These are phyloP conservation scores for Hydropsyche tenuis DNA, from an alignment of 1,140 invertebrate species.

Conservation along the genomic window DNA sequence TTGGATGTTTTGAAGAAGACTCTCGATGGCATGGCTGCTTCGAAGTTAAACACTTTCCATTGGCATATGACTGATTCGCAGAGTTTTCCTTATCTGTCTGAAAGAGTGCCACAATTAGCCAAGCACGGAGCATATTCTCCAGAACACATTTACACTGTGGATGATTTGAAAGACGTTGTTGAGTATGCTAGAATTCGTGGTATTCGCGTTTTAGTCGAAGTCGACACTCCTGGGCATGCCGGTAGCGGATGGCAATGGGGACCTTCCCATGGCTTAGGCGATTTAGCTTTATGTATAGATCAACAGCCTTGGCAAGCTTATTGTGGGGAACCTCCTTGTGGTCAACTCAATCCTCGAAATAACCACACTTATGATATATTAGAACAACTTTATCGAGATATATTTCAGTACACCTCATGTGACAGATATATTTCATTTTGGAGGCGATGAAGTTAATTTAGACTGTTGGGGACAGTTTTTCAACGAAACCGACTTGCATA, in stretches of 20 bases:
- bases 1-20: conserved; percentile 73
- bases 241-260: conserved; percentile 84
- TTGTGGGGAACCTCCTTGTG: conserved; percentile 84
- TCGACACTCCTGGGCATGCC: conserved; percentile 83
- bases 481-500: conserved; percentile 76
- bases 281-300: conserved; percentile 76
- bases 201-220: conserved; percentile 74
- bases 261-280: conserved; percentile 68
- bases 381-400: conserved; percentile 70
- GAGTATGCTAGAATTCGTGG: conserved; percentile 72
- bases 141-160: conserved; percentile 70
- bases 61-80: conserved; percentile 87
- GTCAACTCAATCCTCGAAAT: conserved; percentile 82
- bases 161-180: conserved; percentile 71
- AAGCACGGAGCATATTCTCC: conserved; percentile 78
- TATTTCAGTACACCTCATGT: conserved; percentile 70
- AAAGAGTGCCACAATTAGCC: conserved; percentile 72
- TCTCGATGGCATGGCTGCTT: conserved; percentile 77
- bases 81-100: conserved; percentile 78
- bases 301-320: conserved; percentile 77
- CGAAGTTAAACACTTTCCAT: conserved; percentile 85
- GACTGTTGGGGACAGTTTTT: conserved; percentile 79
- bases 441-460: conserved; percentile 82
- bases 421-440: conserved; percentile 78
- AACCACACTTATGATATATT: conserved; percentile 75